Conservation (phyloP, 2,797 vertebrate species). For the Allobates femoralis region DNA sequence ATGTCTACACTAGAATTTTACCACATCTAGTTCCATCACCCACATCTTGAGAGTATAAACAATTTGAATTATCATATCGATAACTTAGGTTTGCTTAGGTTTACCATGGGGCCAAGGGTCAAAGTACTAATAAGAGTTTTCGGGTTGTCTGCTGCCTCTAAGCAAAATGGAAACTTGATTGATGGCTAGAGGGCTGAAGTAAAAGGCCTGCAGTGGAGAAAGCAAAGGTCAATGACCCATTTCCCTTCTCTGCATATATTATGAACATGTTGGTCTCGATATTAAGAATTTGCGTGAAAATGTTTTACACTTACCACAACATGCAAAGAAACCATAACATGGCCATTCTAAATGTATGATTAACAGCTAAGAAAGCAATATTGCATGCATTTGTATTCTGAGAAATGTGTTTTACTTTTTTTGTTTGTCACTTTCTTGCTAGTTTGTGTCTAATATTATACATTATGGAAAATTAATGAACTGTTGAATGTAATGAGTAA, state of each 20-base stretch:
- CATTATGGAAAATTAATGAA: too few relatives aligned
- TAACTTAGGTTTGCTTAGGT: constrained; percentile 81
- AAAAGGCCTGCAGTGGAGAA: constrained; percentile 80
- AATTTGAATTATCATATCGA: constrained; percentile 75
- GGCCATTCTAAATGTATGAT: background rate
- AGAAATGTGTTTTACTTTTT: too few relatives aligned
- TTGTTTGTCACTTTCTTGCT: too few relatives aligned
- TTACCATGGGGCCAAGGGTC: constrained; percentile 88
- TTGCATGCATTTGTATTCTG: background rate
- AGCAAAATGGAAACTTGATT: constrained; percentile 99
- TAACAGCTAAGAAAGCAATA: background rate
- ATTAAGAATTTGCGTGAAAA: constrained; percentile 89
- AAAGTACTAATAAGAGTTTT: constrained; percentile 97
- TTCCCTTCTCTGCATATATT: constrained; percentile 83
- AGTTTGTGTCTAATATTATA: too few relatives aligned
- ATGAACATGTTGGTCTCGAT: constrained; percentile 78
- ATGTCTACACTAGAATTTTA: background rate
- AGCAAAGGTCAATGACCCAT: constrained; percentile 85
- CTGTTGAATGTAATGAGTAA: too few relatives aligned
- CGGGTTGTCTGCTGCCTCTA: constrained; percentile 97
- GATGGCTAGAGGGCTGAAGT: constrained; percentile 88
- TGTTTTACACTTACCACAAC: constrained; percentile 69
- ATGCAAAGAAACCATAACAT: background rate
- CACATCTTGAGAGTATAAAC: constrained; percentile 70
- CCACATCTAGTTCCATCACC: background rate